A percentile compares a stretch with the other conserved stretches of the same genome.
Conservation (phyloP, 2,113 vertebrate genomes). For the Salvelinus sp. region DNA sequence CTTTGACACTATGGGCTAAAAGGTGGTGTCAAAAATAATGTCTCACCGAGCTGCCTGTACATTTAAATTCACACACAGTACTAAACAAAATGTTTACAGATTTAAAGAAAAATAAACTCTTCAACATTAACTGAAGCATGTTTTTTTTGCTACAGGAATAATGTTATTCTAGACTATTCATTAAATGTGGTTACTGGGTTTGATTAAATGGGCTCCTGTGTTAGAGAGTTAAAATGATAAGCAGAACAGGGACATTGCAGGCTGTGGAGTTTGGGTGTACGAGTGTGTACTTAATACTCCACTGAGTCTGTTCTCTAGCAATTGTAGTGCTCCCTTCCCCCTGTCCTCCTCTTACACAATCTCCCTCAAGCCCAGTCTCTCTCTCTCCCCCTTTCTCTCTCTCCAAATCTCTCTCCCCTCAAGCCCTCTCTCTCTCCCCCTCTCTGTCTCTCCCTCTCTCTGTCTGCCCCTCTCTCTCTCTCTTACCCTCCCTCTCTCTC, state of each 20-base stretch:
- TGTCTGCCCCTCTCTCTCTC: neutral
- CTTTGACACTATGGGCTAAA: neutral
- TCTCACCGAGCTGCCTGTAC: no score
- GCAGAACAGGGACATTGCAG: slow-evolving; percentile 1
- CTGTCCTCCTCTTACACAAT: neutral
- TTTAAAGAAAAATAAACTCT: no score
- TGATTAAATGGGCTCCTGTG: slow-evolving; percentile 14
- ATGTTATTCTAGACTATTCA: neutral
- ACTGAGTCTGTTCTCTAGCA: slow-evolving; percentile 22
- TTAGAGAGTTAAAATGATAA: neutral
- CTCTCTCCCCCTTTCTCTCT: neutral
- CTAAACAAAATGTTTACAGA: no score
- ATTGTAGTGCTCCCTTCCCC: neutral
- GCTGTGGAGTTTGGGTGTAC: slow-evolving; percentile 31
- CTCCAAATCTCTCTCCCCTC: neutral
- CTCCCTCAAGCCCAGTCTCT: neutral
- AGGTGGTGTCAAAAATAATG: neutral
- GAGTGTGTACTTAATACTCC: slow-evolving; percentile 33
- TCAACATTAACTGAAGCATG: no score
- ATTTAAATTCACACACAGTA: no score
- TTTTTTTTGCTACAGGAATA: neutral
- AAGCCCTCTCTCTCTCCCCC: neutral
- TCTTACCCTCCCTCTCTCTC: neutral
- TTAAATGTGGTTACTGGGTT: slow-evolving; percentile 5
- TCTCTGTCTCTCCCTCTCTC: neutral